Evolutionary conservation across 2,113 vertebrate species (phyloP).

Genomic region (Apodemus sylvaticus): DNA sequence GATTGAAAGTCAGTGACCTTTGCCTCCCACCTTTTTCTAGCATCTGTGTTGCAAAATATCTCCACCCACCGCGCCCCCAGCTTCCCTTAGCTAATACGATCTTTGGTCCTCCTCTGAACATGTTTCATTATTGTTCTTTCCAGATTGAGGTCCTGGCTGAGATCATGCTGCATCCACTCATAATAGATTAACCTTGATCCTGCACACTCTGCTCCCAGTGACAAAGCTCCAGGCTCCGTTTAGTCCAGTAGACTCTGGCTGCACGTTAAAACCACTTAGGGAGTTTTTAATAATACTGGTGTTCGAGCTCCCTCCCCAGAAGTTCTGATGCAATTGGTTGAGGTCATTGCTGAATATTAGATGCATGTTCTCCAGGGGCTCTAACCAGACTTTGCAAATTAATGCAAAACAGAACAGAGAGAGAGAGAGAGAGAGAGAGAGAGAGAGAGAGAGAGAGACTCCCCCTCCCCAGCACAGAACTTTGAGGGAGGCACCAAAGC

Average conservation of each 20-base stretch:
- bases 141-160: neutral
- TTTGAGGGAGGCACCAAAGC: neutral
- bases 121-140: neutral
- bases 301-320: neutral
- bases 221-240: neutral
- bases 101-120: neutral
- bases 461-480: neutral
- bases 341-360: conserved; percentile 56
- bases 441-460: neutral
- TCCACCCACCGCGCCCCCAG: neutral
- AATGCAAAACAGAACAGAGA: conserved; percentile 11
- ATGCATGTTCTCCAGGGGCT: neutral
- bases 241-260: neutral
- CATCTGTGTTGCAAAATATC: neutral
- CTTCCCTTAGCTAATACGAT: neutral
- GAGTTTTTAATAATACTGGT: neutral
- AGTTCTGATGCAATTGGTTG: conserved; percentile 30
- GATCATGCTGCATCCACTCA: neutral
- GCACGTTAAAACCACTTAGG: conserved; percentile 5
- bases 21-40: neutral
- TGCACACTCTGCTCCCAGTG: neutral
- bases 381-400: neutral
- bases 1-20: neutral
- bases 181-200: neutral
- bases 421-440: neutral